Evolutionary conservation across 2,888 invertebrate species (phyloP), one percentile per base, ranked within the genome.

Genomic region (Heliconius hortense): DNA sequence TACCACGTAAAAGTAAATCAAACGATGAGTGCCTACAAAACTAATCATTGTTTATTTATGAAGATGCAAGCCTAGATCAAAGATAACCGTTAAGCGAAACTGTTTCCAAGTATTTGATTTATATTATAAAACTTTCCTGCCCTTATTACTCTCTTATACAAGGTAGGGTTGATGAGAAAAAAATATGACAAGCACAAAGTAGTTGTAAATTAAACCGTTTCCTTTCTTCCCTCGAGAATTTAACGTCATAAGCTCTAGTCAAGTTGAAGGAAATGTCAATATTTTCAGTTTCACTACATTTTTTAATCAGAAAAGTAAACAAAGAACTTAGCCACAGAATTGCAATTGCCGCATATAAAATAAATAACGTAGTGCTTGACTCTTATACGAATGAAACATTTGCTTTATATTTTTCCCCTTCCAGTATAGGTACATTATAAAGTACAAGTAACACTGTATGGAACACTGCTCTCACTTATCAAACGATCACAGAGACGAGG

Each of bases 21-120:
- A 28, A 60, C 15, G 5, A 60, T 60, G 2, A 26, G 4, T 26
- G 11, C n/a, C 26, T 15, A 60, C 24, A 4, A 26, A 60, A 26
- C 2, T 28, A 21, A 31, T 63, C 31, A 63, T 18, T 31, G 8
- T 31, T 63, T 28, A 21, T 10, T 63, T 28, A 63, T 62, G 18
- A 62, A 31, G 21, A 63, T 28, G 63, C 31, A 63, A 63, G 31
- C 21, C 18, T 63, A 63, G 63, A 31, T 63, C 63, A 63, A 63
- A 31, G 63, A 4, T 56, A 60, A 26, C 60, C 4, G 60, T 60
- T 24, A 26, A 60, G 60, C 13, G 63, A 63, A 21, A 18, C 28
- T 28, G 28, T 8, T 62, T 62, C 60, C 26, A 10, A 28, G 15
- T 26, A 15, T 62, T 26, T 62, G 0, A 62, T 28, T 62, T 28